These are phyloP conservation scores for Pachymerium ferrugineum DNA, from an alignment of 2,888 invertebrate species.

Conservation along the genomic window DNA sequence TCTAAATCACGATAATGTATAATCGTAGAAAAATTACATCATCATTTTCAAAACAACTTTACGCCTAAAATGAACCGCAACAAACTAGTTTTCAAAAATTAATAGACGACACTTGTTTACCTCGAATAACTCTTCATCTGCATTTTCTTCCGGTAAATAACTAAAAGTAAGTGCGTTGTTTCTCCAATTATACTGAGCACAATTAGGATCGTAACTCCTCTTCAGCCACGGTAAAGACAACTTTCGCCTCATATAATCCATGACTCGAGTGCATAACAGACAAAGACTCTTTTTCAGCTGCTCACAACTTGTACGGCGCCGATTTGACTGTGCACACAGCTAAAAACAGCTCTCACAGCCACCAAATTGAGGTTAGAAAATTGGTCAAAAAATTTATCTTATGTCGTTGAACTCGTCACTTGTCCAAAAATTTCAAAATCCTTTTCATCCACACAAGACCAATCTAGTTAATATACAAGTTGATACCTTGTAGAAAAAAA, in stretches of 20 bases:
- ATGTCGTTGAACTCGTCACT: slow-evolving; percentile 21
- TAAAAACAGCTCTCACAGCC: slow-evolving; percentile 11
- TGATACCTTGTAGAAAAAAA: background rate
- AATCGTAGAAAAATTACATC: no score
- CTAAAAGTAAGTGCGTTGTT: background rate
- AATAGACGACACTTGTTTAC: background rate
- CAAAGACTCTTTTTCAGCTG: slow-evolving; percentile 15
- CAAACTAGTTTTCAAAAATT: no score
- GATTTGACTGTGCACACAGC: slow-evolving; percentile 17
- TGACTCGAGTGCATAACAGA: background rate
- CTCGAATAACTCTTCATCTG: background rate
- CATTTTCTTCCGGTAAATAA: background rate
- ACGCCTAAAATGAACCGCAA: no score
- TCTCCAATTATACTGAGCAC: background rate
- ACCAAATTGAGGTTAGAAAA: slow-evolving; percentile 22
- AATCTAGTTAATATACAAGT: background rate
- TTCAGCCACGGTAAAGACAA: slow-evolving; percentile 74
- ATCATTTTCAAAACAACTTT: no score
- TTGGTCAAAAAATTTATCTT: slow-evolving; percentile 5
- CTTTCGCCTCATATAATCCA: slow-evolving; percentile 56
- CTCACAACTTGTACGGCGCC: background rate
- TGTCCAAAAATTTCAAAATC: slow-evolving; percentile 2
- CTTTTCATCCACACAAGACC: background rate
- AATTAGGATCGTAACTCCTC: background rate
- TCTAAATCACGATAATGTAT: no score